Evolutionary conservation across 2,113 vertebrate species (phyloP).

Genomic region (Gambusia affinis): DNA sequence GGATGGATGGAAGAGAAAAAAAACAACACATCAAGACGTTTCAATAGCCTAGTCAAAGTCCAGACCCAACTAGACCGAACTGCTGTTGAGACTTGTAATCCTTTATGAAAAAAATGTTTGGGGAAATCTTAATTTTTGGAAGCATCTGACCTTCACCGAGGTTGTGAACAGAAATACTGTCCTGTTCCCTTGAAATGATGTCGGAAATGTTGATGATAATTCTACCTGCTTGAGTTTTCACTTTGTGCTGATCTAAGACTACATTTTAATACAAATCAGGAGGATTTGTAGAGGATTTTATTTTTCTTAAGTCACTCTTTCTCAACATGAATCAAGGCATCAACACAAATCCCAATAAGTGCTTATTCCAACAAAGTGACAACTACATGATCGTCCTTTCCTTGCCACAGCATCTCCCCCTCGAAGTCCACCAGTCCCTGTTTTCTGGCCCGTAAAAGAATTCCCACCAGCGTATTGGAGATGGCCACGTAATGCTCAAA

Average conservation of each 20-base stretch:
- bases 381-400: slow-evolving; percentile 84
- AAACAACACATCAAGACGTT: neutral
- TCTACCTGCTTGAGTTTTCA: too few species aligned
- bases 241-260: too few species aligned
- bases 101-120: neutral
- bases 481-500: slow-evolving; percentile 90
- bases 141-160: too few species aligned
- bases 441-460: slow-evolving; percentile 87
- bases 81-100: neutral
- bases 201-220: too few species aligned
- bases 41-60: neutral
- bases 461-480: slow-evolving; percentile 90
- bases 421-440: slow-evolving; percentile 87
- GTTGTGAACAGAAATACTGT: too few species aligned
- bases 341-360: neutral
- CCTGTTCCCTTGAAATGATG: too few species aligned
- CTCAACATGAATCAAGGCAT: slow-evolving; percentile 9
- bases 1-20: neutral
- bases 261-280: too few species aligned
- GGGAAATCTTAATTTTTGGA: too few species aligned
- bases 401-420: slow-evolving; percentile 95
- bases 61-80: neutral
- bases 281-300: too few species aligned
- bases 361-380: slow-evolving; percentile 83
- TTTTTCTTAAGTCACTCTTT: neutral